Base-by-base conservation (phyloP, 2,797 vertebrate genomes). In the Falco concolor region DNA sequence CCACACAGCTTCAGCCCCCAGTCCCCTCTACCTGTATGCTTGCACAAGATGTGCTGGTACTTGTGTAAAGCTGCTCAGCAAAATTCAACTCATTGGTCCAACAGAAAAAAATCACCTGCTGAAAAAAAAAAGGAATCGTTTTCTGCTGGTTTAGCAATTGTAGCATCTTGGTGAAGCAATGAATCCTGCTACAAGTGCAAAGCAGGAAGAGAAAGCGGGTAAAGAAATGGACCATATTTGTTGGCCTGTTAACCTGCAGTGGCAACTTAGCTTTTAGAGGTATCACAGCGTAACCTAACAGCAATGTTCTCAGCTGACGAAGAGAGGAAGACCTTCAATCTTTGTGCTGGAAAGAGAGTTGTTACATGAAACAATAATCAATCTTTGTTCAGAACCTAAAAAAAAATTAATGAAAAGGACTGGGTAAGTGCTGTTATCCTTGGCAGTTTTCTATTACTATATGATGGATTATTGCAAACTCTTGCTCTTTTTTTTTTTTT, bases 1-100 rank as follows among this genome's bases (percentile, higher is more conserved):
- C 49, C 34, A 42, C 2, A 1, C 3, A 20, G 56, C 25, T 38
- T 49, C 44, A 18, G n/a, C 13, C 22, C 32, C 19, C 0, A 0
- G 25, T n/a, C 6, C 11, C 24, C 6, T 18, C 50, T 36, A 32
- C 60, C 32, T 69, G 6, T 27, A 30, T 52, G 30, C 47, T n/a
- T 52, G 21, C 67, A 53, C 9, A 5, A 2, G 1, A 30, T 42
- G 22, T 60, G 24, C 40, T 53, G 19, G 40, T 47, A 42, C 60
- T 61, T 57, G 23, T 30, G 8, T 42, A 63, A 68, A 74, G 53
- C 28, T 4, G 3, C 40, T 52, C 54, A 42, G 32, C 34, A 53
- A 42, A 27, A 4, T 53, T 63, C 49, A 53, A 20, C 38, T 79
- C 36, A 10, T 20, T n/a, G 50, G 40, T 60, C 36, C 63, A 60